A percentile compares a stretch with the other conserved stretches of the same genome.
phyloP scores from a whole-genome alignment of 2,797 vertebrate species.

The Poeciliopsis turneri region DNA sequence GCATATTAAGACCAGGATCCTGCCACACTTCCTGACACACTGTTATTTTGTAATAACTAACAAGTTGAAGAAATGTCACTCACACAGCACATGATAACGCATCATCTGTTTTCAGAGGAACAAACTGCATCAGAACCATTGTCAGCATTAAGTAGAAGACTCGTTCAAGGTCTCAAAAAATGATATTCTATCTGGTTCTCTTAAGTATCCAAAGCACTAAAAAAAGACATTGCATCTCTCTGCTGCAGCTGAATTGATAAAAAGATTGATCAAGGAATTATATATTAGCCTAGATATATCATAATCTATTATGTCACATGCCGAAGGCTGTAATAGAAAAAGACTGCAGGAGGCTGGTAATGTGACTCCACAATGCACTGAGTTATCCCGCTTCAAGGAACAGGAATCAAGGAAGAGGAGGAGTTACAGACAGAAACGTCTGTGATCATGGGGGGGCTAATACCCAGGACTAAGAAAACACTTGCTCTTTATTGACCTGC shows the following conservation, averaged over 20 bases:
- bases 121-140: not conserved
- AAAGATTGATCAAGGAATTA: not conserved
- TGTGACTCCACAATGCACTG: too few relatives aligned
- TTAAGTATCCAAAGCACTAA: not conserved
- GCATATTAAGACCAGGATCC: slow-evolving; percentile 24
- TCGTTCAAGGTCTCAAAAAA: not conserved
- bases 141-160: not conserved
- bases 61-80: not conserved
- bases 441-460: too few relatives aligned
- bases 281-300: not conserved
- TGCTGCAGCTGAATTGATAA: not conserved
- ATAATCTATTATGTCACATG: not conserved
- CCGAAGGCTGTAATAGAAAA: not conserved
- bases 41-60: slow-evolving; percentile 19
- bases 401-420: too few relatives aligned
- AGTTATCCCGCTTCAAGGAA: too few relatives aligned
- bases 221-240: not conserved
- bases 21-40: slow-evolving; percentile 29
- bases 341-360: not conserved
- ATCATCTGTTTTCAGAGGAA: slow-evolving; percentile 9
- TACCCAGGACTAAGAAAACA: too few relatives aligned
- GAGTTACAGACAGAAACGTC: too few relatives aligned
- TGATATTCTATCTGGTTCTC: not conserved
- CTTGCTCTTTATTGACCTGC: too few relatives aligned
- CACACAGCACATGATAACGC: slow-evolving; percentile 10